Conservation (phyloP, 2,888 invertebrate genomes). For the Pinctada fucata region DNA sequence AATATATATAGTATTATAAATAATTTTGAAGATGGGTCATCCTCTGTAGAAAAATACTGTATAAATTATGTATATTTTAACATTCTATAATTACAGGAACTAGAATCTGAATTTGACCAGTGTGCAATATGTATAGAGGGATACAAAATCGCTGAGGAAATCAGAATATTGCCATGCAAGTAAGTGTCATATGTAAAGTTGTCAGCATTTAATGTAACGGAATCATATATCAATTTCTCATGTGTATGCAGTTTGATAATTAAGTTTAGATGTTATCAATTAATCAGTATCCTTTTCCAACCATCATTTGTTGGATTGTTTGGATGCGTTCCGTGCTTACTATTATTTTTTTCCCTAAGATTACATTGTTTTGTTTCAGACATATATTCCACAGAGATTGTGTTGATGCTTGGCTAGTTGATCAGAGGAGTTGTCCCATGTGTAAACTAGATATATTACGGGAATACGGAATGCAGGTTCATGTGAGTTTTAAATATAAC, state of each 20-base stretch:
- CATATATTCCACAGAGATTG: conserved; percentile 97
- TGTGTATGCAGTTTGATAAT: too few species aligned
- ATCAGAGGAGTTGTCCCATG: conserved; percentile 97
- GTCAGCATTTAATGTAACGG: too few species aligned
- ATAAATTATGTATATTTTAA: too few species aligned
- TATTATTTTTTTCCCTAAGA: too few species aligned
- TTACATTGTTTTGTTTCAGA: conserved; percentile 79
- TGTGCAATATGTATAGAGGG: conserved; percentile 97
- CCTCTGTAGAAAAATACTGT: too few species aligned
- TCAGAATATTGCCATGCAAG: conserved; percentile 94
- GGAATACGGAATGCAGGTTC: conserved; percentile 77
- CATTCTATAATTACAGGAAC: conserved; percentile 80
- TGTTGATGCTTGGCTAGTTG: conserved; percentile 96
- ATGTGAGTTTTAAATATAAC: conserved; percentile 57
- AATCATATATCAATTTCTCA: too few species aligned
- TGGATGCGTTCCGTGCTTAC: too few species aligned
- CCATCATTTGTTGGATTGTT: too few species aligned
- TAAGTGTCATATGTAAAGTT: conserved; percentile 78
- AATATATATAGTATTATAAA: too few species aligned
- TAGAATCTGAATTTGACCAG: conserved; percentile 87
- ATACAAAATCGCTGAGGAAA: conserved; percentile 90
- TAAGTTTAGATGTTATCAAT: too few species aligned
- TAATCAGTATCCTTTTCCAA: too few species aligned
- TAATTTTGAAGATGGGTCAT: too few species aligned
- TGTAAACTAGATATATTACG: conserved; percentile 97